Base-by-base conservation (phyloP, 35 echinoderm and acorn worm species). In the Patiria miniata region DNA sequence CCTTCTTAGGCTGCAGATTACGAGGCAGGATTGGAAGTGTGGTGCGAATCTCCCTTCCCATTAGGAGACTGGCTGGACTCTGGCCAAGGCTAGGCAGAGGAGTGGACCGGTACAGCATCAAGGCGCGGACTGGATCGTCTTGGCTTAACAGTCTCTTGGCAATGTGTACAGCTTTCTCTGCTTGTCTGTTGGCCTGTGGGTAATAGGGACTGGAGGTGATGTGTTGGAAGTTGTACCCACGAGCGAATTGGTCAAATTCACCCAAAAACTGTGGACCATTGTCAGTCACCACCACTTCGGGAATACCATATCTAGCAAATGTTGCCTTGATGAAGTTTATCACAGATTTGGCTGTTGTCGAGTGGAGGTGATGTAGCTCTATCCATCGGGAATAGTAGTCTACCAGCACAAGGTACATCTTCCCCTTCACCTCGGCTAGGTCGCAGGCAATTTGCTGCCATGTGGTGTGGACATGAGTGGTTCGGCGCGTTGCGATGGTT, bases 41-140 rank as follows among this genome's bases (percentile, higher is more conserved):
- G 9, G 83, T 85, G 28, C 42, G 52, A 12, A 61, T 53, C 57
- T 73, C 52, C 14, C 83, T 53, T 61, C 38, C 55, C 83, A 85
- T 85, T 26, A 85, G 12, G 9, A 61, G 39, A 19, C 39, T 12
- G n/a, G 83, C 56, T 39, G 54, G 83, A 15, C 29, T 68, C 16
- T 34, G 19, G 5, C 29, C 55, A 26, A 83, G 37, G 38, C 83
- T 73, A 26, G 55, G 83, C 14, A 85, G 28, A 65, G 56, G 37
- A 32, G 83, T 85, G 4, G 83, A 85, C 8, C 83, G 57, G 61
- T 85, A 85, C 36, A 37, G 36, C 83, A 85, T 68, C 7, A 85
- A 26, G 23, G 83, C 57, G 32, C 21, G 26, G 40, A 69, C 53
- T 19, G 56, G 39, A 85, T 61, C 55, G 3, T 38, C 57, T 68